phyloP scores from a whole-genome alignment of 1,140 invertebrate species.

The Pinna nobilis region DNA sequence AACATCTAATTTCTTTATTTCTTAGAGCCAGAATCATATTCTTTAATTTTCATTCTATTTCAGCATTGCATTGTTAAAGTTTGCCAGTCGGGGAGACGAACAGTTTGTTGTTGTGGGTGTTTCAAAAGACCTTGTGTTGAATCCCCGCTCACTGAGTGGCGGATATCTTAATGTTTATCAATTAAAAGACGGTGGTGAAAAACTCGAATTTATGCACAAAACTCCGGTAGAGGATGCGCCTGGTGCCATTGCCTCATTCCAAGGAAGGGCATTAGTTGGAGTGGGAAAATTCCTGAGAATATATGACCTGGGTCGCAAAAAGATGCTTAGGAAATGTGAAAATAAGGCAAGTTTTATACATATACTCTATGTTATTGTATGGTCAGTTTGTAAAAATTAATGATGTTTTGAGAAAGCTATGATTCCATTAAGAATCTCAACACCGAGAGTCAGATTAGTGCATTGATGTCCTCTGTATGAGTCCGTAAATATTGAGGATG shows the following conservation, averaged over 20 bases:
- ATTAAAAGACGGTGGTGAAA: conserved; percentile 81
- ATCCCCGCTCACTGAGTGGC: conserved; percentile 86
- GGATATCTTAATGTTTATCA: conserved; percentile 92
- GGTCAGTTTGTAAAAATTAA: not conserved
- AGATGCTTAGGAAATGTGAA: conserved; percentile 97
- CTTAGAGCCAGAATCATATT: too few relatives aligned
- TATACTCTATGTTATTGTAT: not conserved
- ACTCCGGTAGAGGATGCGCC: conserved; percentile 94
- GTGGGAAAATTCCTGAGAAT: conserved; percentile 93
- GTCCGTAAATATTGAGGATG: too few relatives aligned
- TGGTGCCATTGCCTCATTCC: conserved; percentile 78
- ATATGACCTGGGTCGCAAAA: conserved; percentile 98
- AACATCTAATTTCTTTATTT: too few relatives aligned
- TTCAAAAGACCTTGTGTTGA: conserved; percentile 92
- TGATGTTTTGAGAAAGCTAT: too few relatives aligned
- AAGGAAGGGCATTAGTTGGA: conserved; percentile 93
- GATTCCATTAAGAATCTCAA: too few relatives aligned
- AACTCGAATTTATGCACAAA: conserved; percentile 93
- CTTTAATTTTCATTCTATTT: conserved; percentile 40
- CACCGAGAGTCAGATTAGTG: too few relatives aligned
- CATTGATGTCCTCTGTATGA: too few relatives aligned
- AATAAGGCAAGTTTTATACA: conserved; percentile 85
- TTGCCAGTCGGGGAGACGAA: conserved; percentile 82
- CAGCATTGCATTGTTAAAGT: conserved; percentile 84
- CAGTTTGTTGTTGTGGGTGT: conserved; percentile 90